Conservation (phyloP, 2,888 invertebrate species). For the Hirtodrosophila cameraria region DNA sequence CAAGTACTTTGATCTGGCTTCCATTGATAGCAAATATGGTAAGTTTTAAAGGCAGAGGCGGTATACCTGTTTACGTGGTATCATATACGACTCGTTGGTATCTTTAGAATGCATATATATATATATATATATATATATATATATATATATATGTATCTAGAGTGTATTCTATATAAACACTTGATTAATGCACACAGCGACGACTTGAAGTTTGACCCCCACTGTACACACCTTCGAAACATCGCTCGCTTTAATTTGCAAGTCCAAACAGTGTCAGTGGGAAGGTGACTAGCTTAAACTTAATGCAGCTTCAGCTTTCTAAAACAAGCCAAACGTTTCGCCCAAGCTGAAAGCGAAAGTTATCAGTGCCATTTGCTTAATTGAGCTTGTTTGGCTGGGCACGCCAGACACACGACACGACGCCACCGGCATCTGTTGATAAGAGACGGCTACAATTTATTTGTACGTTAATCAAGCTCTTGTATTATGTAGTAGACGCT, state of each 20-base stretch:
- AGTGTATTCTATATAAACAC: background rate
- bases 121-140: too few species aligned
- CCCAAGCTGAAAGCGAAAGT: conserved; percentile 64
- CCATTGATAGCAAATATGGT: conserved; percentile 93
- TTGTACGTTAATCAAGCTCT: conserved; percentile 29
- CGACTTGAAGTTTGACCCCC: conserved; percentile 64
- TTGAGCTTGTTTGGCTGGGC: conserved; percentile 37
- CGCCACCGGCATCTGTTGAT: conserved; percentile 37
- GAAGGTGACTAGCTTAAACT: conserved; percentile 32
- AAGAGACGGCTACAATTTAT: conserved; percentile 30
- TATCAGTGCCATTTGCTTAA: conserved; percentile 29
- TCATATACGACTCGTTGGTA: background rate
- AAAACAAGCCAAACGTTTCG: conserved; percentile 17
- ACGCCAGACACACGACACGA: conserved; percentile 19
- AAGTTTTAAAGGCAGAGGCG: conserved; percentile 81
- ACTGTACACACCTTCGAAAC: conserved; percentile 9
- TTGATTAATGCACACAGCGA: conserved; percentile 21
- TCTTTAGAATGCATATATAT: background rate
- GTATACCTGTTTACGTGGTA: conserved; percentile 42
- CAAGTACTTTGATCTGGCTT: conserved; percentile 91
- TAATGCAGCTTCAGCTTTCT: conserved; percentile 33
- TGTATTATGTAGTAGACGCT: conserved; percentile 35
- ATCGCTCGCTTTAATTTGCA: conserved; percentile 57
- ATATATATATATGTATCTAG: too few species aligned
- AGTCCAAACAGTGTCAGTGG: conserved; percentile 54